phyloP scores from a whole-genome alignment of 1,140 invertebrate species.

The Drosophila tsacasi region DNA sequence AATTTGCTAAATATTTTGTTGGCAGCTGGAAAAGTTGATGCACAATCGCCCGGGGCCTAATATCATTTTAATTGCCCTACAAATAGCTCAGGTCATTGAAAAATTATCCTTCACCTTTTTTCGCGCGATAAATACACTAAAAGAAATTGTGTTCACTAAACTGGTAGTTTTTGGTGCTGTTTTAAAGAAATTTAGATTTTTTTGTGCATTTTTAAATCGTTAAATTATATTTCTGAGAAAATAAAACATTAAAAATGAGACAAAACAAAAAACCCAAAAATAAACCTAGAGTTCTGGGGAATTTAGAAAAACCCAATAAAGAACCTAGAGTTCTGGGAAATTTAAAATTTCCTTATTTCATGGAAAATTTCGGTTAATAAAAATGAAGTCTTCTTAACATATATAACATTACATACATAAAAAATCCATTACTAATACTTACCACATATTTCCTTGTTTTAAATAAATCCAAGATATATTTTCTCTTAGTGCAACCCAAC shows the following conservation, averaged over 20 bases:
- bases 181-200: background rate
- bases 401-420: too few relatives aligned
- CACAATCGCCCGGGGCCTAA: slow-evolving; percentile 23
- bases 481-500: background rate
- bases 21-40: slow-evolving; percentile 23
- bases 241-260: background rate
- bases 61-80: slow-evolving; percentile 50
- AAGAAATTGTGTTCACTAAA: background rate
- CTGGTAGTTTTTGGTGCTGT: too few relatives aligned
- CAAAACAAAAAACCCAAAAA: background rate
- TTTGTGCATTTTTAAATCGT: background rate
- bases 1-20: slow-evolving; percentile 32
- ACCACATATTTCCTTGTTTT: too few relatives aligned
- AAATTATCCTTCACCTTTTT: slow-evolving; percentile 3
- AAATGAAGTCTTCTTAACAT: too few relatives aligned
- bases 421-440: too few relatives aligned
- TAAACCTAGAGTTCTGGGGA: background rate
- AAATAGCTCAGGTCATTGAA: background rate
- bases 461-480: background rate
- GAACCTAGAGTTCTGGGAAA: background rate
- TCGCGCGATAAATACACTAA: background rate
- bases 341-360: background rate
- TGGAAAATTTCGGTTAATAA: background rate
- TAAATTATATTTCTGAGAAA: background rate
- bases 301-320: background rate